Evolutionary conservation across 2,113 vertebrate genomes (phyloP), one percentile per base, ranked within the genome.

Genomic region (Sturnira hondurensis): DNA sequence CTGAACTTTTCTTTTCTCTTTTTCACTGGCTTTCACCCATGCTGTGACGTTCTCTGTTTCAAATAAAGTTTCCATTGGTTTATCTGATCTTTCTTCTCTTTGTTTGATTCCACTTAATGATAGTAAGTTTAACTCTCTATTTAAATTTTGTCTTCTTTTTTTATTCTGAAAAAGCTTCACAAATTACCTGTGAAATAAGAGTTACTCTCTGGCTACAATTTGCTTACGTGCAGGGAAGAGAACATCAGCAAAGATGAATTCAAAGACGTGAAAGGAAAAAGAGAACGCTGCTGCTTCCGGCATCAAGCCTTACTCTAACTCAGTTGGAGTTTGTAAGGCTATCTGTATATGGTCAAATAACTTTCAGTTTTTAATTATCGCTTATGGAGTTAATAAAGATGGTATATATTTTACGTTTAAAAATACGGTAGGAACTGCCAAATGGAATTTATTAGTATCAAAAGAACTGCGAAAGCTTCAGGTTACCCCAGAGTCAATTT

Each of bases 351-450:
- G 71, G 5, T 74, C 13, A 76, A 78, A 54, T 82, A 83, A 52
- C 38, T 68, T 87, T 76, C 65, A 85, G 13, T 31, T 94, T 67
- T 92, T 56, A 52, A 65, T 87, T 76, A 86, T 86, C 82, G 67
- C 76, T 73, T 88, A 88, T 38, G 2, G 28, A 56, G 68, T 86
- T 95, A 47, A 36, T 65, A 92, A 94, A 97, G 84, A 56, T 82
- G 47, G 43, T 89, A 83, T 89, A 92, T 71, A 89, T 92, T 96
- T 93, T 28, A 38, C 31, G 68, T 95, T 68, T 97, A 58, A 95
- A 95, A 96, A 91, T 78, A 31, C 68, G 41, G 86, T 88, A 95
- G 95, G 85, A 95, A 96, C 85, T 90, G 45, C 43, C 52, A 96
- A 95, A 77, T 92, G 77, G 81, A 93, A 87, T 63, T 89, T 80